Base-by-base conservation (phyloP, 2,797 vertebrate genomes). In the Triplophysa yarkandensis region DNA sequence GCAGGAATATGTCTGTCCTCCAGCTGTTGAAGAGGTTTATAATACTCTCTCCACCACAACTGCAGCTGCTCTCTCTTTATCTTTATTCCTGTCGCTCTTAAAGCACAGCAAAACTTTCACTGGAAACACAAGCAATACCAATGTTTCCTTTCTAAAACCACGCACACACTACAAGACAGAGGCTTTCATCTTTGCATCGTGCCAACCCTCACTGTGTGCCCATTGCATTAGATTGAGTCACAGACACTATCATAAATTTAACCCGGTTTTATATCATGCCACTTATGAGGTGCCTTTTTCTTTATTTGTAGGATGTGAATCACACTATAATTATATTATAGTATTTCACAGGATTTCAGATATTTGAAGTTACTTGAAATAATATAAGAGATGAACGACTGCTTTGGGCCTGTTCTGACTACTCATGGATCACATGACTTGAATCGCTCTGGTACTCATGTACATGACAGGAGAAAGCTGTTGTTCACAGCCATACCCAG, bases 21-120 rank as follows among this genome's bases (percentile, higher is more conserved):
- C 55, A 71, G 43, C 69, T 71, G 69, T n/a, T 71, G 43, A 10
- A 71, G 43, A 36, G 43, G 55, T 61, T 60, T 61, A 48, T 50
- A 30, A 50, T 71, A n/a, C 16, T 34, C 5, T 71, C 19, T 50
- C 57, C 27, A 30, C 68, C n/a, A 44, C 27, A 23, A 36, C 25
- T 32, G 54, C 39, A 44, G 27, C n/a, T 11, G 54, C 27, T 27
- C 13, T 70, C n/a, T 70, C 14, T 44, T 70, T 54, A 70, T 70
- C 39, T 46, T 60, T 44, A 60, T 58, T 58, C 39, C 27, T 16
- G n/a, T 58, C 67, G 30, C 23, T 30, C 52, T 58, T 36, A 69
- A 21, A 69, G 14, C 39, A 14, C 39, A 13, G 39, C 44, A 10
- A 21, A 48, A 50, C 46, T 21, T 50, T 19, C n/a, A 21, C 44